Conservation (phyloP, 2,113 vertebrate species). For the Morone saxatilis region DNA sequence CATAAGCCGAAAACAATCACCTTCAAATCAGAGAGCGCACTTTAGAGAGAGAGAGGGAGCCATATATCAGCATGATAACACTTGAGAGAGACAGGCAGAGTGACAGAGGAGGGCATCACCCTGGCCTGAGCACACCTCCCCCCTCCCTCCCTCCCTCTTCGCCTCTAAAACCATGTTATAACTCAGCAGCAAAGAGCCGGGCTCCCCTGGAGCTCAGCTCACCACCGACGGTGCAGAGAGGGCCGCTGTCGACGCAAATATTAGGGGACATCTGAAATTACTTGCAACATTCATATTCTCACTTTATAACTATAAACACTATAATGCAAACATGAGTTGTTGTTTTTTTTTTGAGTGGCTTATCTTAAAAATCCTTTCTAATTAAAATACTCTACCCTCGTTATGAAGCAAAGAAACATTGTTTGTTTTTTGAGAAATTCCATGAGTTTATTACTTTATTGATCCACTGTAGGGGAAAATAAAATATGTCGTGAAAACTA, state of each 20-base stretch:
- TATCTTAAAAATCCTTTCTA: neutral
- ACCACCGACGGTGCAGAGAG: neutral
- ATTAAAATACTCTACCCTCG: neutral
- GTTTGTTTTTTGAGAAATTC: no score
- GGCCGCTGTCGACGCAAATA: neutral
- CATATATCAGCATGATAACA: constrained; percentile 5
- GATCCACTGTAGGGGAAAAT: no score
- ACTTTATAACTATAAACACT: no score
- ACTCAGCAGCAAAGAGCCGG: neutral
- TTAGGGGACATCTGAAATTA: neutral
- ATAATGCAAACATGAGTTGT: no score
- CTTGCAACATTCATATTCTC: neutral
- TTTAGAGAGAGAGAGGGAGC: neutral
- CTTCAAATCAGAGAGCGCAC: neutral
- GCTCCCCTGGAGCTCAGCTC: neutral
- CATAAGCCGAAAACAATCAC: neutral
- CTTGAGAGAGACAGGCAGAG: constrained; percentile 45
- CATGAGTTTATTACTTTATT: no score
- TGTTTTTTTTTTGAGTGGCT: neutral
- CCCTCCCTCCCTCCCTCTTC: neutral
- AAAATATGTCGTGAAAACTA: no score
- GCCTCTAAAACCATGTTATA: neutral
- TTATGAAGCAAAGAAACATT: neutral
- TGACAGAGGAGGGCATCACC: constrained; percentile 57
- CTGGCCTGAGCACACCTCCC: neutral